Evolutionary conservation across 2,113 vertebrate species (phyloP).

Genomic region (Planiliza haematocheilus): DNA sequence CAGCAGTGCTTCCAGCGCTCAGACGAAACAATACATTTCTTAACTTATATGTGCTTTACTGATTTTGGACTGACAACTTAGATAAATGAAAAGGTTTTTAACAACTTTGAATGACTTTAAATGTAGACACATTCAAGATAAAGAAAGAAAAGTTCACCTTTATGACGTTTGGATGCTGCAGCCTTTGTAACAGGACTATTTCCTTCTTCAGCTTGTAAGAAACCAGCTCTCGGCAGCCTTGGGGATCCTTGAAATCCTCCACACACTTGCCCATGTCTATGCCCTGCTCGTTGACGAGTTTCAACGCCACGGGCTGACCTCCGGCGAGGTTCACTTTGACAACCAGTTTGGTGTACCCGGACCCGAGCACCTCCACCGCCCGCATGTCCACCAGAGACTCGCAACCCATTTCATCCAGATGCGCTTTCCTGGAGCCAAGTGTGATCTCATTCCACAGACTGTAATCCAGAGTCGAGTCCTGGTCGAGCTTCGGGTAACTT

Average conservation of each 20-base stretch:
- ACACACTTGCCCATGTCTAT: constrained; percentile 87
- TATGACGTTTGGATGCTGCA: constrained; percentile 87
- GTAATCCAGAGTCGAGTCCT: constrained; percentile 44
- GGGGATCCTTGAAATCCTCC: constrained; percentile 80
- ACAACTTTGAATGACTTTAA: background rate
- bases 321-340: constrained; percentile 72
- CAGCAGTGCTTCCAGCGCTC: constrained; percentile 13
- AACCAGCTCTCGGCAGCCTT: constrained; percentile 85
- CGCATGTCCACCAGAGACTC: constrained; percentile 77
- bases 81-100: background rate
- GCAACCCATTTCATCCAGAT: constrained; percentile 79
- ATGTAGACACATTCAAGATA: background rate
- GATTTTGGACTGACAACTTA: background rate
- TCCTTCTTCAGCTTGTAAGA: constrained; percentile 89
- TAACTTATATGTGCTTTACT: background rate
- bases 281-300: constrained; percentile 87
- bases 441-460: constrained; percentile 64
- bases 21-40: background rate
- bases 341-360: constrained; percentile 86
- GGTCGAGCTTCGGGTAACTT: background rate
- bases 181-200: constrained; percentile 84
- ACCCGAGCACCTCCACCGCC: constrained; percentile 80
- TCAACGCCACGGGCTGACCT: constrained; percentile 78
- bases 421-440: constrained; percentile 49
- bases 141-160: constrained; percentile 73